These are phyloP conservation scores for Leuciscus waleckii DNA, from an alignment of 2,797 vertebrate species.

Conservation along the genomic window DNA sequence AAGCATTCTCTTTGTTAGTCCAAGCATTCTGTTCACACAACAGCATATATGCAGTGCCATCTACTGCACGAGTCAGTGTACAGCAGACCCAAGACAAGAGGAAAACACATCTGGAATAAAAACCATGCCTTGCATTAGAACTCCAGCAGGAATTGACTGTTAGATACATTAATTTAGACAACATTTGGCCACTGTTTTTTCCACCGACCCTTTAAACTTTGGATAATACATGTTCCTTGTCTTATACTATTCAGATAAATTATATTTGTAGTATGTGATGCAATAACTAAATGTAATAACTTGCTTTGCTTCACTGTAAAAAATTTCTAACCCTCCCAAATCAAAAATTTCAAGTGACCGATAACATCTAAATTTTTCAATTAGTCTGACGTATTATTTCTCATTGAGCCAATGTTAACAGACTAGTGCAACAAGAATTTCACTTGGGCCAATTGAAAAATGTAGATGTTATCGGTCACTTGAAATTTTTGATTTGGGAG, in stretches of 20 bases:
- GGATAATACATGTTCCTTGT: background rate
- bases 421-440: too few species aligned
- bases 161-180: background rate
- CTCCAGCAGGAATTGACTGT: background rate
- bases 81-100: background rate
- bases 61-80: constrained; percentile 37
- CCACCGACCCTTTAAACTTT: too few species aligned
- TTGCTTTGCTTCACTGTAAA: background rate
- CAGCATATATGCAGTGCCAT: constrained; percentile 58
- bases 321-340: too few species aligned
- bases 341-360: too few species aligned
- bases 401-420: too few species aligned
- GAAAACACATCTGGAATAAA: constrained; percentile 10
- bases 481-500: too few species aligned
- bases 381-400: too few species aligned
- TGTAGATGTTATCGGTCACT: too few species aligned
- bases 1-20: background rate
- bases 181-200: background rate
- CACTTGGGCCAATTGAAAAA: too few species aligned
- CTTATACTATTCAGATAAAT: background rate
- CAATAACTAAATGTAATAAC: background rate
- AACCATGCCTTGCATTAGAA: background rate
- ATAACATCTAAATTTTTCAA: too few species aligned
- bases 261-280: background rate
- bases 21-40: background rate